Percentiles rank a stretch among this genome's conserved stretches.
Evolutionary conservation across 2,113 vertebrate genomes (phyloP).

Genomic region (Paramormyrops kingsleyae): DNA sequence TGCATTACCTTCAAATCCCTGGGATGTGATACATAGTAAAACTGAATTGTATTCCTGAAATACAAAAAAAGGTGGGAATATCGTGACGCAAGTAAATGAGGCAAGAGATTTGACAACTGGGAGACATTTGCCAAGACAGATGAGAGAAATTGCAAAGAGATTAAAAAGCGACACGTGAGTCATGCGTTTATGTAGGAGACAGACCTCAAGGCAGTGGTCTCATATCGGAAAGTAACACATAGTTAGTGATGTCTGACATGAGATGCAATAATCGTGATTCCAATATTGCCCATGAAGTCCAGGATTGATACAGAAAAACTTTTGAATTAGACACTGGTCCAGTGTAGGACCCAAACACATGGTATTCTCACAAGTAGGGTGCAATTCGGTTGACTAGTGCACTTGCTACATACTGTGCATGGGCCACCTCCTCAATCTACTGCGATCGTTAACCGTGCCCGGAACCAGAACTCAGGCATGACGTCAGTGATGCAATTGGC

Average conservation of each 20-base stretch:
- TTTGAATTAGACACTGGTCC: not conserved
- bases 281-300: not conserved
- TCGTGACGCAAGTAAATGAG: not conserved
- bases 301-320: not conserved
- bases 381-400: not conserved
- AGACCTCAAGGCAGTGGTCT: not conserved
- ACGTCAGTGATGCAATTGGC: not conserved
- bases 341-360: not conserved
- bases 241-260: not conserved
- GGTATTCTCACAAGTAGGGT: not conserved
- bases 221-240: not conserved
- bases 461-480: not conserved
- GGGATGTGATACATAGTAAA: not conserved
- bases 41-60: not conserved
- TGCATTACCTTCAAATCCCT: not conserved
- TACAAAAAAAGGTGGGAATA: not conserved
- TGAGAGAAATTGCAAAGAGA: not conserved
- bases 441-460: not conserved
- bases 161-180: not conserved
- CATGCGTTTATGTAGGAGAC: not conserved
- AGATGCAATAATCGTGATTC: not conserved
- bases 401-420: not conserved
- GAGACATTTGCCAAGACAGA: not conserved
- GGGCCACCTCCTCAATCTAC: not conserved
- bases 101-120: not conserved